These are phyloP conservation scores for Triplophysa yarkandensis DNA, from an alignment of 2,797 vertebrate species.

Conservation along the genomic window DNA sequence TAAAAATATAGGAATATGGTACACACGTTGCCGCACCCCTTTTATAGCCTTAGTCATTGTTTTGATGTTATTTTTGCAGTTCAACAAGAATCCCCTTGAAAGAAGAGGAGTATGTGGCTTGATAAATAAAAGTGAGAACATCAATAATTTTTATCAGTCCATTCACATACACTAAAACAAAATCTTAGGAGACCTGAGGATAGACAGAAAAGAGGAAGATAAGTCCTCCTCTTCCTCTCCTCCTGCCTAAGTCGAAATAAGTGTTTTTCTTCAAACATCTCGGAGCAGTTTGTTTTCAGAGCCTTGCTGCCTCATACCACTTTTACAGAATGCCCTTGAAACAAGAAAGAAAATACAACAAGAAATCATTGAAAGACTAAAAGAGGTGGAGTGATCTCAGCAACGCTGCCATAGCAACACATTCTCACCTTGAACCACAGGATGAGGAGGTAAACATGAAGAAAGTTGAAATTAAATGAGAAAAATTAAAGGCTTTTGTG, in stretches of 20 bases:
- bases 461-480: slow-evolving; percentile 44
- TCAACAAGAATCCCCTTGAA: too few relatives aligned
- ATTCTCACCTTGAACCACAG: slow-evolving; percentile 68
- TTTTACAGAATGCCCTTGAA: slow-evolving; percentile 59
- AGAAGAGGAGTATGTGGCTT: too few relatives aligned
- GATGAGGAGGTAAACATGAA: slow-evolving; percentile 48
- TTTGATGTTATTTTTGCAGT: too few relatives aligned
- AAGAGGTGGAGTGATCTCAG: slow-evolving; percentile 51
- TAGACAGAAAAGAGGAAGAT: not conserved
- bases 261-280: slow-evolving; percentile 46
- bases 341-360: slow-evolving; percentile 45
- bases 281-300: slow-evolving; percentile 37
- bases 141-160: too few relatives aligned
- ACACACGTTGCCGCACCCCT: too few relatives aligned
- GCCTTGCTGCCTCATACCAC: slow-evolving; percentile 53
- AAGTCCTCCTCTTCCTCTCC: slow-evolving; percentile 1
- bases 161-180: not conserved
- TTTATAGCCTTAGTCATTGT: too few relatives aligned
- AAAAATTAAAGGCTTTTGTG: slow-evolving; percentile 42
- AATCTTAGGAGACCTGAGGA: not conserved
- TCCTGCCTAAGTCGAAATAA: slow-evolving; percentile 41
- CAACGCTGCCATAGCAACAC: slow-evolving; percentile 73
- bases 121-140: too few relatives aligned
- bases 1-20: too few relatives aligned
- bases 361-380: slow-evolving; percentile 34